A percentile compares a stretch with the other conserved stretches of the same genome.
phyloP scores from a whole-genome alignment of 2,888 invertebrate genomes.

The Cecidostiba fungosa region DNA sequence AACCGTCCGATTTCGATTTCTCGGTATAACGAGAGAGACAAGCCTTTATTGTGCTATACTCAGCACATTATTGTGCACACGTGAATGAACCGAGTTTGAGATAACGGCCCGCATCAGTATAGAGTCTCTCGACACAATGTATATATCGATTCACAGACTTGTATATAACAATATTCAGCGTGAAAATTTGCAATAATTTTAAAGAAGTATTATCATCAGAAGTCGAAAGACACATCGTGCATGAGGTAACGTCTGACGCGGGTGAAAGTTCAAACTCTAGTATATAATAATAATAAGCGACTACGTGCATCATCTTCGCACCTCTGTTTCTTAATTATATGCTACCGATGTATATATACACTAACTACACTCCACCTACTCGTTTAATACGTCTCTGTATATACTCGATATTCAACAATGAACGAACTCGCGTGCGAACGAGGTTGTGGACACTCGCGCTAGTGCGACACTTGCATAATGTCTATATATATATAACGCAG shows the following conservation, averaged over 20 bases:
- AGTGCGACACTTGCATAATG: constrained; percentile 49
- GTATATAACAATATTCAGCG: neutral
- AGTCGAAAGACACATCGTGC: too few species aligned
- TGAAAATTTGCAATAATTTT: neutral
- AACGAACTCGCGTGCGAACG: constrained; percentile 48
- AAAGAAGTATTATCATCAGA: too few species aligned
- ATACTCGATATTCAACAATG: neutral
- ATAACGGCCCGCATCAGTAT: neutral
- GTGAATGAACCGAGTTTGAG: neutral
- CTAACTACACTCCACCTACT: neutral
- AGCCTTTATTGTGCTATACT: constrained; percentile 5
- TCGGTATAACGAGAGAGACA: constrained; percentile 41
- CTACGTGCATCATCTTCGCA: neutral
- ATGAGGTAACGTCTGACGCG: constrained; percentile 29
- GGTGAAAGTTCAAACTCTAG: constrained; percentile 57
- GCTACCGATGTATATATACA: neutral
- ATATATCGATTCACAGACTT: neutral
- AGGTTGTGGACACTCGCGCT: constrained; percentile 23
- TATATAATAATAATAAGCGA: neutral
- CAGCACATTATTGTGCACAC: neutral
- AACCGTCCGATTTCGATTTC: constrained; percentile 46
- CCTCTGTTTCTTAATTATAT: neutral
- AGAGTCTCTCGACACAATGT: neutral
- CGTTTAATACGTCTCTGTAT: neutral
- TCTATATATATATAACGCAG: too few species aligned